Evolutionary conservation across 2,888 invertebrate species (phyloP), one percentile per base, ranked within the genome.

Genomic region (Agrochola macilenta): DNA sequence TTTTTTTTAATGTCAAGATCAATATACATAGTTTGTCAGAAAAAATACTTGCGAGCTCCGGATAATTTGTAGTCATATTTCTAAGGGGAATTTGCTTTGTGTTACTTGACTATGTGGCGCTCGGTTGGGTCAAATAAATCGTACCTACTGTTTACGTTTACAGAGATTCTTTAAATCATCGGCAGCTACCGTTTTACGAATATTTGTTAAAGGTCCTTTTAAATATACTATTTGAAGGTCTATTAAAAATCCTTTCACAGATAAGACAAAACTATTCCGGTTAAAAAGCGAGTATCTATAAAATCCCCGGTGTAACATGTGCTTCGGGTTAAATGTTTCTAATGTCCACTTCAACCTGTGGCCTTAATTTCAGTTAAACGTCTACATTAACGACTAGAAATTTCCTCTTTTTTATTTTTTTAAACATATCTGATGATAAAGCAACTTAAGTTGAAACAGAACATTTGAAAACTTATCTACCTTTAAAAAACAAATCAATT

Each of bases 361-460:
- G 82, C 88, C 87, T 84, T 90, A 88, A 90, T 90, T 88, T 87
- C 65, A 72, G 82, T 76, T 74, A 80, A 78, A 80, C 77, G 78
- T 79, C 70, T 66, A 84, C 70, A 75, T 72, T 82, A 79, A 76
- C 63, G 58, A 76, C 73, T 65, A 30, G n/a, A 81, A 74, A 76
- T 69, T 65, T 81, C 63, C 68, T 64, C 26, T 80, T 70, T 74
- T 78, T 74, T 79, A 77, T 65, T 78, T 46, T 64, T 69, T 74
- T 77, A 69, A 84, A 68, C 39, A 69, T 74, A 14, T 30, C 65
- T 26, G 46, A 43, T 43, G 39, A 43, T 43, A 43, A 1, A 8
- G 39, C 39, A 43, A 9, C 69, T 52, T 43, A 26, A 43, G 63
- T 57, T 72, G 5, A 12, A 64, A 83, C 23, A 30, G 23, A 35